Evolutionary conservation across 2,888 invertebrate species (phyloP).

Genomic region (Ormyrus labotus): DNA sequence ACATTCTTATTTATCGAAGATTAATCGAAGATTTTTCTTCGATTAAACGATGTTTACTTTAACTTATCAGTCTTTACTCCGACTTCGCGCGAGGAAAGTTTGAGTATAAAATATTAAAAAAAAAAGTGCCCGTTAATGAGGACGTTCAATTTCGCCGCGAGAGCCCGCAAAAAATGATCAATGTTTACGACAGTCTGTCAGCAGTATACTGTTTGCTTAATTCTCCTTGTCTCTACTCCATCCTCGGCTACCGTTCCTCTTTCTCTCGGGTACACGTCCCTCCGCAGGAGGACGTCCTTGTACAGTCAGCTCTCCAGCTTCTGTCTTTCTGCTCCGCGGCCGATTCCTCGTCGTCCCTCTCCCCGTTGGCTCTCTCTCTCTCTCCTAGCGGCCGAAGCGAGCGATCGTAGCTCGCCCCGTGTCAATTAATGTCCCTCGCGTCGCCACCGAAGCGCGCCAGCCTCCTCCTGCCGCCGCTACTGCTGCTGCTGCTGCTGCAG

Average conservation of each 20-base stretch:
- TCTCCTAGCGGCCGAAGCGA: conserved; percentile 9
- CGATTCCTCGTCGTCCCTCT: conserved; percentile 36
- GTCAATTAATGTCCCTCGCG: conserved; percentile 74
- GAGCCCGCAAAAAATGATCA: too few species aligned
- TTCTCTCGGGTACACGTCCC: conserved; percentile 60
- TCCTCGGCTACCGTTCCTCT: background rate
- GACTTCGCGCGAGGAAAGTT: too few species aligned
- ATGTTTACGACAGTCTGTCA: too few species aligned
- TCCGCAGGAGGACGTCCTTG: conserved; percentile 13
- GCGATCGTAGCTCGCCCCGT: conserved; percentile 60
- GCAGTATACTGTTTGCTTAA: too few species aligned
- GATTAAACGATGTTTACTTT: too few species aligned
- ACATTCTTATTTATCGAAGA: too few species aligned
- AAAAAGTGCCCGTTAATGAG: too few species aligned
- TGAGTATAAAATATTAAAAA: too few species aligned
- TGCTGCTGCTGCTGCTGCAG: conserved; percentile 39
- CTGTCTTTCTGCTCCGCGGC: conserved; percentile 38
- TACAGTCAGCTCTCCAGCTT: conserved; percentile 32
- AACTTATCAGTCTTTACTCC: too few species aligned
- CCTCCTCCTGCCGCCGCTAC: conserved; percentile 25
- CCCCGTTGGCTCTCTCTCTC: background rate
- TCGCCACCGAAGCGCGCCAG: conserved; percentile 51
- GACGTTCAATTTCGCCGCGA: too few species aligned
- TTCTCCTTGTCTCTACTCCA: background rate
- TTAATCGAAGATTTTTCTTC: too few species aligned